These are phyloP conservation scores for Myotis brandtii DNA, from an alignment of 2,113 vertebrate species.

Conservation along the genomic window DNA sequence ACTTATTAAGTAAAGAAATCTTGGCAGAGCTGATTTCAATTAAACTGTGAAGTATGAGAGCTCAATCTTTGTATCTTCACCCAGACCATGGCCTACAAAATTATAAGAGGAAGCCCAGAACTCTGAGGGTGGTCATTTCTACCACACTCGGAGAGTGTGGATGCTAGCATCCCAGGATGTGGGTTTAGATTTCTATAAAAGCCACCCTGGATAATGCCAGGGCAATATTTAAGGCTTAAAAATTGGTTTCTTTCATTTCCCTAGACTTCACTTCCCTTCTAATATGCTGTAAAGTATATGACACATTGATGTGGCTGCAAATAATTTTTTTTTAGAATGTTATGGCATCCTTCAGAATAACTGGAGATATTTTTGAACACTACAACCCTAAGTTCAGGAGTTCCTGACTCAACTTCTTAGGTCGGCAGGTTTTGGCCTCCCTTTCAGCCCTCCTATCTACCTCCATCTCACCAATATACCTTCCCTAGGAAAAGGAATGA, in stretches of 20 bases:
- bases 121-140: not conserved
- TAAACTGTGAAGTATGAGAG: not conserved
- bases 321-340: constrained; percentile 22
- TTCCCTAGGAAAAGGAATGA: not conserved
- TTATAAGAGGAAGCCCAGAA: not conserved
- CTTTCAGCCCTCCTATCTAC: not conserved
- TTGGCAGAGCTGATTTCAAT: not conserved
- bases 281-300: not conserved
- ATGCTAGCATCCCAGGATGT: not conserved
- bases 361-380: not conserved
- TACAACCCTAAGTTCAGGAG: not conserved
- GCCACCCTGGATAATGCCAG: not conserved
- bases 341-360: not conserved
- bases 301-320: not conserved
- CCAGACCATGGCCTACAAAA: not conserved
- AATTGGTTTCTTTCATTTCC: not conserved
- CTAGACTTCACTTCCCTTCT: not conserved
- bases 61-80: not conserved
- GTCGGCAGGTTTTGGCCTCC: not conserved
- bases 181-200: constrained; percentile 24
- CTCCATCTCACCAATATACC: not conserved
- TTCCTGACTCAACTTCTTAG: not conserved
- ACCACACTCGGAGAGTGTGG: not conserved
- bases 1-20: constrained; percentile 1
- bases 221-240: not conserved